phyloP scores from a whole-genome alignment of 2,888 invertebrate genomes.

The Himalopsyche anomala region DNA sequence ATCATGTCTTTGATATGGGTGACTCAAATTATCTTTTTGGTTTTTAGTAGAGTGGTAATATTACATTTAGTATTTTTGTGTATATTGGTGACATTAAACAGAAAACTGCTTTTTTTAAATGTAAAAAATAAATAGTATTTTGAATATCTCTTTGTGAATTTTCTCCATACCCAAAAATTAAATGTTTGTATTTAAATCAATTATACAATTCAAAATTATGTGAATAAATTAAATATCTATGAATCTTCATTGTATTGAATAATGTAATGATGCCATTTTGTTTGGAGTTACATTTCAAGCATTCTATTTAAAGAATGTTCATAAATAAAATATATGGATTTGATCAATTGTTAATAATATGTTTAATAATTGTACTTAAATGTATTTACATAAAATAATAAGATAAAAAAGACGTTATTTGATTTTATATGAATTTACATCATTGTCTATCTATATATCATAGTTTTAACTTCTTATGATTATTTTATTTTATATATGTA shows the following conservation, averaged over 20 bases:
- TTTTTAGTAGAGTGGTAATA: too few relatives aligned
- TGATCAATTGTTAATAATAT: conserved; percentile 47
- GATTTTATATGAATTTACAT: conserved; percentile 59
- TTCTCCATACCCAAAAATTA: background rate
- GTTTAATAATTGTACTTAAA: conserved; percentile 53
- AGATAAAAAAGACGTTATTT: conserved; percentile 47
- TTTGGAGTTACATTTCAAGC: background rate
- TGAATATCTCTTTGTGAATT: background rate
- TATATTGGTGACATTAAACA: too few relatives aligned
- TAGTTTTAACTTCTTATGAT: conserved; percentile 41
- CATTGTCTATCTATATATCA: conserved; percentile 54
- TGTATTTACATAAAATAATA: conserved; percentile 44
- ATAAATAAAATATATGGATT: conserved; percentile 43
- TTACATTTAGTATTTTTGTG: too few relatives aligned
- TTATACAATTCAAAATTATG: background rate
- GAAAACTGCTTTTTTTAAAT: too few relatives aligned
- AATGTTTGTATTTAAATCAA: conserved; percentile 27
- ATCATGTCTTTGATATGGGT: too few relatives aligned
- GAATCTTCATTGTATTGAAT: conserved; percentile 23
- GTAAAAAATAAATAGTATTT: background rate
- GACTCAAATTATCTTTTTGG: too few relatives aligned
- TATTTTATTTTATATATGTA: conserved; percentile 58
- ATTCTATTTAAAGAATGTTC: background rate
- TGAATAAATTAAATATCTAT: background rate
- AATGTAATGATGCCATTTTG: background rate